Conservation (phyloP, 1,140 invertebrate genomes). For the Lordiphosa clarofinis region DNA sequence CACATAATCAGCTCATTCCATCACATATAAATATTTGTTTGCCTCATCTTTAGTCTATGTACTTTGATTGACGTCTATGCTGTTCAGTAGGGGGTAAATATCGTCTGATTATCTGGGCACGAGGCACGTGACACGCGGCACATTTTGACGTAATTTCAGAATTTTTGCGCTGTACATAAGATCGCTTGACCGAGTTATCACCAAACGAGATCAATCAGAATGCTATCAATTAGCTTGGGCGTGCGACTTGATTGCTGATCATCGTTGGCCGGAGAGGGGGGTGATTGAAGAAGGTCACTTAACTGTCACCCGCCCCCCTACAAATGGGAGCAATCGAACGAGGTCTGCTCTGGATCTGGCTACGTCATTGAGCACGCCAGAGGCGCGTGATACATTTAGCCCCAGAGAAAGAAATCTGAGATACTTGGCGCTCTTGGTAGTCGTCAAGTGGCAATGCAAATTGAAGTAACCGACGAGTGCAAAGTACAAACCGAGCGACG, state of each 20-base stretch:
- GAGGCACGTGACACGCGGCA: constrained; percentile 40
- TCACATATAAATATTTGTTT: constrained; percentile 2
- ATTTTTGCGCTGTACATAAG: constrained; percentile 19
- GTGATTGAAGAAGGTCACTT: constrained; percentile 38
- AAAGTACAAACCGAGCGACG: constrained; percentile 52
- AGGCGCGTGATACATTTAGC: constrained; percentile 38
- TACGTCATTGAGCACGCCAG: constrained; percentile 57
- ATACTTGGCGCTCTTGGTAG: constrained; percentile 15
- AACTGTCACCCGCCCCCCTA: not conserved
- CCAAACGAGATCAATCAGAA: constrained; percentile 21
- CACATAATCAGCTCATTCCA: constrained; percentile 18
- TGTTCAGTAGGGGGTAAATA: constrained; percentile 30
- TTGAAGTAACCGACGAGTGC: constrained; percentile 31
- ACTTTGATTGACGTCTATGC: constrained; percentile 34
- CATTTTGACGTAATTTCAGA: constrained; percentile 48
- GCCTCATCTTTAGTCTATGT: not conserved
- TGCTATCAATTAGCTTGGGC: constrained; percentile 15
- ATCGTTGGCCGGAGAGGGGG: constrained; percentile 1
- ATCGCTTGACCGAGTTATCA: constrained; percentile 45
- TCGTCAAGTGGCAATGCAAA: constrained; percentile 39
- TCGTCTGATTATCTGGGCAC: constrained; percentile 19
- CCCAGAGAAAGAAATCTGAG: constrained; percentile 13
- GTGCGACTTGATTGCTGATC: constrained; percentile 21
- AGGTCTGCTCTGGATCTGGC: constrained; percentile 5
- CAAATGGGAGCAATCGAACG: constrained; percentile 5